Percentiles rank a stretch among this genome's conserved stretches.
phyloP scores from a whole-genome alignment of 2,888 invertebrate species.

The Eristalis pertinax region DNA sequence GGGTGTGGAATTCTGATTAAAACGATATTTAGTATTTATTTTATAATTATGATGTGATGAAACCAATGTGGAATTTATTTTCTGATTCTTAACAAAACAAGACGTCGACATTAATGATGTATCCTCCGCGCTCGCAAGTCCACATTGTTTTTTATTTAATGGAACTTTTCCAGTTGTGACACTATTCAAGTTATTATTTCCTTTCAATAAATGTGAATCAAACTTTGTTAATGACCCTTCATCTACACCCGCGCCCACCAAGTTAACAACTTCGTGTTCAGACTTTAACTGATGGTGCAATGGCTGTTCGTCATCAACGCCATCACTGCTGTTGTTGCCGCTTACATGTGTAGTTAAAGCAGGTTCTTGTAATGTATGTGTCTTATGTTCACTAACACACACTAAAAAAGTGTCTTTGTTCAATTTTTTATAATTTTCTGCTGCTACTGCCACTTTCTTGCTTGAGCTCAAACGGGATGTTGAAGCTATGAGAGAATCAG shows the following conservation, averaged over 20 bases:
- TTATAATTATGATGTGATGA: slow-evolving; percentile 61
- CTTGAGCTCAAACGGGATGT: slow-evolving; percentile 63
- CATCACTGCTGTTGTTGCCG: slow-evolving; percentile 36
- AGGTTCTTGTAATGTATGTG: slow-evolving; percentile 65
- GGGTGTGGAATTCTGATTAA: slow-evolving; percentile 45
- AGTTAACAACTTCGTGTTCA: slow-evolving; percentile 54
- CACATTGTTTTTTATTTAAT: slow-evolving; percentile 55
- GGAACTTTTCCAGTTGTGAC: not conserved
- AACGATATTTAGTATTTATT: slow-evolving; percentile 57
- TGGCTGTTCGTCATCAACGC: slow-evolving; percentile 47
- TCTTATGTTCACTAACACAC: slow-evolving; percentile 55
- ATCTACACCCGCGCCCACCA: slow-evolving; percentile 39
- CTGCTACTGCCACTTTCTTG: slow-evolving; percentile 59
- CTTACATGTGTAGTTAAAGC: slow-evolving; percentile 55
- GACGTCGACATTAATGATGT: slow-evolving; percentile 13
- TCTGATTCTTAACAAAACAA: slow-evolving; percentile 54
- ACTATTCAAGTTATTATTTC: slow-evolving; percentile 72
- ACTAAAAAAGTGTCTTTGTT: slow-evolving; percentile 53
- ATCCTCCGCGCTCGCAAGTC: slow-evolving; percentile 24
- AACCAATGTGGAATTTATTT: slow-evolving; percentile 47
- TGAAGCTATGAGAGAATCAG: slow-evolving; percentile 58
- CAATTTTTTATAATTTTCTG: slow-evolving; percentile 62
- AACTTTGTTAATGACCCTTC: slow-evolving; percentile 16
- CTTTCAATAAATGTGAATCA: slow-evolving; percentile 32
- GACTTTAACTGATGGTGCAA: slow-evolving; percentile 61